These are phyloP conservation scores for Medauroidea extradentata DNA, from an alignment of 1,140 invertebrate species.

Conservation along the genomic window DNA sequence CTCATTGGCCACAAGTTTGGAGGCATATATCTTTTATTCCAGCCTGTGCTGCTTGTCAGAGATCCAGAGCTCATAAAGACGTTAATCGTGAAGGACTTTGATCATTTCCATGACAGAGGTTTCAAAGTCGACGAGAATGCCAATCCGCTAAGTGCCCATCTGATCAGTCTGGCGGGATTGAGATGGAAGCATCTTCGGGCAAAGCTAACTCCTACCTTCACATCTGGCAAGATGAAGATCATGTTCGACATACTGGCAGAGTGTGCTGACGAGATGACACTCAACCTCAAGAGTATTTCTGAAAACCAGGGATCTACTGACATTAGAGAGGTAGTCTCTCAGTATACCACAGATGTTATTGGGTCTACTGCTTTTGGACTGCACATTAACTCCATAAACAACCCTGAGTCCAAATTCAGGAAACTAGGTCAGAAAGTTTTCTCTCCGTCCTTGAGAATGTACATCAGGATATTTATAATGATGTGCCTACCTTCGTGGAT, in stretches of 20 bases:
- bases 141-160: constrained; percentile 24
- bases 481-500: background rate
- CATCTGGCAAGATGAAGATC: constrained; percentile 46
- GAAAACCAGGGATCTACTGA: constrained; percentile 20
- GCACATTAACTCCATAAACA: constrained; percentile 47
- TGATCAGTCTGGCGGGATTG: constrained; percentile 24
- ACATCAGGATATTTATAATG: background rate
- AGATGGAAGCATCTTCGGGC: constrained; percentile 41
- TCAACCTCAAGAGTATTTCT: constrained; percentile 17
- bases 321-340: constrained; percentile 15
- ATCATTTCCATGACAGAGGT: constrained; percentile 48
- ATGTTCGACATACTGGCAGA: constrained; percentile 45
- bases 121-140: constrained; percentile 27
- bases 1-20: background rate
- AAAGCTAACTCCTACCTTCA: constrained; percentile 46
- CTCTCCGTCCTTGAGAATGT: constrained; percentile 23
- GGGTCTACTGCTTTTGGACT: constrained; percentile 53
- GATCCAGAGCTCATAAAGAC: constrained; percentile 35
- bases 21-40: constrained; percentile 22
- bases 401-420: constrained; percentile 48
- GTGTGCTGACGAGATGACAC: constrained; percentile 25
- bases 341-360: constrained; percentile 54
- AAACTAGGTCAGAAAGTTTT: constrained; percentile 40
- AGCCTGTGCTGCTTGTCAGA: constrained; percentile 28
- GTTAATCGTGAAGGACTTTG: constrained; percentile 39